Percentiles rank a stretch among this genome's conserved stretches.
Evolutionary conservation across 2,888 invertebrate genomes (phyloP).

Genomic region (Cremastobaeus sp.): DNA sequence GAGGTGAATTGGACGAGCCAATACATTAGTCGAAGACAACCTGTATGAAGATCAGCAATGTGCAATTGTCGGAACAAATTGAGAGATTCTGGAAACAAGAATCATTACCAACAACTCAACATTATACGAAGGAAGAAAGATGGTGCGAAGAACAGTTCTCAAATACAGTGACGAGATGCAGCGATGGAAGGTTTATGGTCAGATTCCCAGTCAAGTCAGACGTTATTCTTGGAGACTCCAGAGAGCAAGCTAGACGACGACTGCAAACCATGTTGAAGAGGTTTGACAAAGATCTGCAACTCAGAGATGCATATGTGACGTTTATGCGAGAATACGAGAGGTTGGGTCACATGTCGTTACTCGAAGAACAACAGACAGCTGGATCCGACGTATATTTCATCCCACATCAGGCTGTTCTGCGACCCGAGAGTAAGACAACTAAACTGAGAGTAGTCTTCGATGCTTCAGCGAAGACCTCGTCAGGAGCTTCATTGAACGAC

Average conservation of each 20-base stretch:
- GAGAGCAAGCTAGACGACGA: constrained; percentile 30
- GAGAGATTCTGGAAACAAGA: constrained; percentile 27
- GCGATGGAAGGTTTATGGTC: constrained; percentile 46
- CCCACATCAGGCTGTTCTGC: constrained; percentile 63
- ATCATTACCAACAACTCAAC: constrained; percentile 14
- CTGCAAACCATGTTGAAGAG: constrained; percentile 30
- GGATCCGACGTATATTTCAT: constrained; percentile 52
- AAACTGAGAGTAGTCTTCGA: constrained; percentile 8
- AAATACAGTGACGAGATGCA: constrained; percentile 16
- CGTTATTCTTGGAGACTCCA: constrained; percentile 14
- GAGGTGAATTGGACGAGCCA: background rate
- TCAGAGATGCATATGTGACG: constrained; percentile 27
- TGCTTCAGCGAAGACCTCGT: background rate
- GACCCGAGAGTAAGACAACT: constrained; percentile 1
- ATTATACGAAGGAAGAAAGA: constrained; percentile 32
- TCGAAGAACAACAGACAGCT: background rate
- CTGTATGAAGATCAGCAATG: constrained; percentile 1
- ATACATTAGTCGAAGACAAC: background rate
- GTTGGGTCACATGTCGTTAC: constrained; percentile 37
- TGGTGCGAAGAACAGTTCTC: constrained; percentile 34
- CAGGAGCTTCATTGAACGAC: constrained; percentile 26
- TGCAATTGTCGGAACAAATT: constrained; percentile 9
- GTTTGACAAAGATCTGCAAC: constrained; percentile 12
- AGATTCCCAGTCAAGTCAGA: constrained; percentile 33
- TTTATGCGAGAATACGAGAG: constrained; percentile 48